Evolutionary conservation across 2,113 vertebrate genomes (phyloP).

Genomic region (rat (Rattus norvegicus)): GRCr8 NC_086027.1:5190501-5191000

Average conservation of each 20-base stretch:
- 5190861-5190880: not conserved
- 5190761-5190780: fast-evolving
- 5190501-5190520: not conserved
- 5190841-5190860: not conserved
- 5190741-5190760: not conserved
- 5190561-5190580: not conserved
- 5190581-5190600: not conserved
- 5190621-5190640: not conserved
- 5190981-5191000: not conserved
- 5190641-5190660: not conserved
- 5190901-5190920: not conserved
- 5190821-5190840: not conserved
- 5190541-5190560: not conserved
- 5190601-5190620: not conserved
- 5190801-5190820: not conserved
- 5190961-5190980: not conserved
- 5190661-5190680: not conserved
- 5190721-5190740: too few species aligned
- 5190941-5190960: not conserved
- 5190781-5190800: not conserved
- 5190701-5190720: not conserved
- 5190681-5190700: not conserved
- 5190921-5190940: not conserved
- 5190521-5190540: not conserved
- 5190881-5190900: not conserved